Evolutionary conservation across 2,113 vertebrate species (phyloP).

Genomic region (Hypocryptadius cinnamomeus): DNA sequence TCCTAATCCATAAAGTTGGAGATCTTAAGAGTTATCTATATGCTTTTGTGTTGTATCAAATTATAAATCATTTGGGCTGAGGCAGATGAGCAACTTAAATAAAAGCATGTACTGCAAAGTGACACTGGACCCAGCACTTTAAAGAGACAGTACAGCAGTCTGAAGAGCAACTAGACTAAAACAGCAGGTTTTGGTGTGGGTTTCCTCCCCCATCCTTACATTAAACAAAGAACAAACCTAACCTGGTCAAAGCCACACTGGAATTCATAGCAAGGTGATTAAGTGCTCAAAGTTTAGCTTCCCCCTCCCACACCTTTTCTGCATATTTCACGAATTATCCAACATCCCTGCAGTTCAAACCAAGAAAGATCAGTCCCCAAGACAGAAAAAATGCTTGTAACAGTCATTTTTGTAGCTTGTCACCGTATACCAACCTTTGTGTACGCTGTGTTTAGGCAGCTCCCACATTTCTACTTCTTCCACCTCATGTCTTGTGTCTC

Average conservation of each 20-base stretch:
- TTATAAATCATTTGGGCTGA: background rate
- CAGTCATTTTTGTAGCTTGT: background rate
- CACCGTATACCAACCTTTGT: conserved; percentile 30
- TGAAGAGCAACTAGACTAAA: background rate
- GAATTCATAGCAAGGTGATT: background rate
- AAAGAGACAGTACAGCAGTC: background rate
- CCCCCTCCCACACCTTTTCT: background rate
- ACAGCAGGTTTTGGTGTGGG: background rate
- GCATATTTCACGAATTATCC: background rate
- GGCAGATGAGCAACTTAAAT: background rate
- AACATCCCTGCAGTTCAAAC: background rate
- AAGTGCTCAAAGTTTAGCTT: background rate
- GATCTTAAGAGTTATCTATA: background rate
- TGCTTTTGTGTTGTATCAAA: background rate
- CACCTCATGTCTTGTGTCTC: conserved; percentile 34
- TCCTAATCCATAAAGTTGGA: background rate
- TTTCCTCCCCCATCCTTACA: too few species aligned
- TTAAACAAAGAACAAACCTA: background rate
- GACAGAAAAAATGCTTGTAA: background rate
- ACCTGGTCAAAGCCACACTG: background rate
- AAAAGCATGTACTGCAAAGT: background rate
- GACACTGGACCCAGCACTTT: background rate
- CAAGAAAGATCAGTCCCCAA: background rate
- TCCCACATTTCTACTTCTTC: conserved; percentile 54
- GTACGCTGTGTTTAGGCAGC: background rate